Conservation (phyloP, 2,113 vertebrate species). For the Rhegmatorhina hoffmannsi region DNA sequence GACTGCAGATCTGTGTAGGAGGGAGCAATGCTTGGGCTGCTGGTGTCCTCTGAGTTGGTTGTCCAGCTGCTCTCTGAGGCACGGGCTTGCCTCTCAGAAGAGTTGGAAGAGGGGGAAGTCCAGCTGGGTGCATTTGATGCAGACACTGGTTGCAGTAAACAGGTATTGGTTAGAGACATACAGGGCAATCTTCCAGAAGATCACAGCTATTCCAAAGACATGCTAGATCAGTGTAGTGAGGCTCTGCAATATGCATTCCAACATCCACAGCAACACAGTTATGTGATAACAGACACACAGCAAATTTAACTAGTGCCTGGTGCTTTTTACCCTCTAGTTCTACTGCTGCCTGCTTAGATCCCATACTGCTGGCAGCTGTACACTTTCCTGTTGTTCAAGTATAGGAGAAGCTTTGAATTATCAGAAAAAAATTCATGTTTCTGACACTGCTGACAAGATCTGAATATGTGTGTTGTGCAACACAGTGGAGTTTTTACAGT, state of each 20-base stretch:
- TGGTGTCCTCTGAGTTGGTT: conserved; percentile 76
- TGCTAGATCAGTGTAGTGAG: not conserved
- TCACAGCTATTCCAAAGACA: not conserved
- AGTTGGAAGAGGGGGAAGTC: conserved; percentile 68
- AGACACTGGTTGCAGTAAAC: conserved; percentile 43
- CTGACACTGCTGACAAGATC: not conserved
- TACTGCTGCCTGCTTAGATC: not conserved
- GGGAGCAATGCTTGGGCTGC: conserved; percentile 75
- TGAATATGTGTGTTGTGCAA: not conserved
- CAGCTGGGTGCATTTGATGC: conserved; percentile 68
- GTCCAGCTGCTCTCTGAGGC: conserved; percentile 80
- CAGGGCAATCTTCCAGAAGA: not conserved
- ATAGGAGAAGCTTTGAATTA: not conserved
- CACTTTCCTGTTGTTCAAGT: not conserved
- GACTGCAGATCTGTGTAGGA: conserved; percentile 77
- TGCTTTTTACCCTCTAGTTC: not conserved
- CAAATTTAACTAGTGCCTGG: not conserved
- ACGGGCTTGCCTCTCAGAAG: conserved; percentile 59
- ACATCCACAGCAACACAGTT: not conserved
- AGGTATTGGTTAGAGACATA: not conserved
- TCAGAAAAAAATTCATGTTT: not conserved
- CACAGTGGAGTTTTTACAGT: not conserved
- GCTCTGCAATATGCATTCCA: not conserved
- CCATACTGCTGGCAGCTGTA: not conserved
- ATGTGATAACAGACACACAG: not conserved